These are phyloP conservation scores for Watersipora subatra DNA, from an alignment of 1,140 invertebrate genomes.

Conservation along the genomic window DNA sequence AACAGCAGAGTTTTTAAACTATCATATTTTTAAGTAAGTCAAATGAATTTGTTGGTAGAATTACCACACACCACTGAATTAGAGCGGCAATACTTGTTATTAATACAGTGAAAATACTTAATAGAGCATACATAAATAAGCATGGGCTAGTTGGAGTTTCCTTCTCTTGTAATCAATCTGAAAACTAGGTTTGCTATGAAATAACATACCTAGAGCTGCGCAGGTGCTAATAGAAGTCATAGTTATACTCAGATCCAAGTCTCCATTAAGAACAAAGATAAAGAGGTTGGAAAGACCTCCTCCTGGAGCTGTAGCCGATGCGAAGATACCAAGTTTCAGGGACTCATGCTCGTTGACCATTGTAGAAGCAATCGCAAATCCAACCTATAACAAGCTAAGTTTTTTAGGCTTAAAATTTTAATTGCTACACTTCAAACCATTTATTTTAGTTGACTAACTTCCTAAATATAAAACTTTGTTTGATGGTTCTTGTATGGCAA, in stretches of 20 bases:
- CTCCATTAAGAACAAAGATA: constrained; percentile 40
- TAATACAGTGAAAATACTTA: too few species aligned
- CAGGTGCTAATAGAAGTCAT: constrained; percentile 36
- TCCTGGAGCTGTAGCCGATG: constrained; percentile 39
- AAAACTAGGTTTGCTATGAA: not conserved
- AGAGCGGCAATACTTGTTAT: not conserved
- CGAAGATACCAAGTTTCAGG: constrained; percentile 39
- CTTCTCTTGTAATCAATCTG: not conserved
- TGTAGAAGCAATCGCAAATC: not conserved
- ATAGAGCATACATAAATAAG: too few species aligned
- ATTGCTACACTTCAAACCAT: not conserved
- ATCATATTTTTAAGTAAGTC: not conserved
- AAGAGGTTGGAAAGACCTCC: constrained; percentile 43
- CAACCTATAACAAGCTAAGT: not conserved
- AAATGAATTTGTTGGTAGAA: not conserved
- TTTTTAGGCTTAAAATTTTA: not conserved
- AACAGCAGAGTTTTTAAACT: too few species aligned
- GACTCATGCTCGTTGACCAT: constrained; percentile 15
- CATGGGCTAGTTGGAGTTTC: not conserved
- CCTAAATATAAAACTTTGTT: not conserved
- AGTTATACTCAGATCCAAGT: constrained; percentile 40
- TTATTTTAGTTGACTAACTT: not conserved
- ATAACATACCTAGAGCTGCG: constrained; percentile 20
- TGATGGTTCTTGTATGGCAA: not conserved
- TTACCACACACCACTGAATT: not conserved